Evolutionary conservation across 2,888 invertebrate species (phyloP), one percentile per base, ranked within the genome.

Genomic region (Hartigia nigra): DNA sequence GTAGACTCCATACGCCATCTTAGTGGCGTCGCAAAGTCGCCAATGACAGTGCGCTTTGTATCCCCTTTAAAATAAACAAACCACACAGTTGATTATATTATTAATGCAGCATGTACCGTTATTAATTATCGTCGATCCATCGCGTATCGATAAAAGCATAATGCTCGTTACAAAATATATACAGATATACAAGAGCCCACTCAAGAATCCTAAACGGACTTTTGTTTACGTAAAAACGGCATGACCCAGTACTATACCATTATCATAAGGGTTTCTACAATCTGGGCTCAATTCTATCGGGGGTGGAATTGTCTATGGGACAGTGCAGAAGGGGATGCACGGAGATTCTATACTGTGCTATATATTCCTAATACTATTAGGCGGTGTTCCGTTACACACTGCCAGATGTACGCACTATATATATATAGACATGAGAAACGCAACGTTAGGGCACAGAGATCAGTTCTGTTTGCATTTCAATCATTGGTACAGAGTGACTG

Each of bases 321-420:
- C 12, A 34, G 72, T 72, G 12, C 36, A 12, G 36, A 35, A 35
- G 36, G 36, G 72, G 72, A 34, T 12, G 75, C 70, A 72, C 70
- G 69, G 39, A 23, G 55, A 70, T 70, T 37, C 37, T 75, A 34
- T 34, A 37, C 78, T 70, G 77, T 70, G 81, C 83, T 89, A 88
- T 89, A 88, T 86, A 88, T 89, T 90, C 89, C 90, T 91, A 91
- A 91, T 91, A 88, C 90, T 90, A 91, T 91, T 91, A 91, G 88
- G 84, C 87, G 89, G 91, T 91, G 90, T 91, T 91, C 90, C 88
- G 89, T 91, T 91, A 91, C 91, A 88, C 89, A 87, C 87, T 87
- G 90, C 91, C 91, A 91, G 91, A 91, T 91, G 91, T 90, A 90
- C 89, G 85, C 83, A 87, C 85, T 23, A 39, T 39, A 14, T 39